Conservation (phyloP, 2,888 invertebrate genomes). For the Gibbula magus region DNA sequence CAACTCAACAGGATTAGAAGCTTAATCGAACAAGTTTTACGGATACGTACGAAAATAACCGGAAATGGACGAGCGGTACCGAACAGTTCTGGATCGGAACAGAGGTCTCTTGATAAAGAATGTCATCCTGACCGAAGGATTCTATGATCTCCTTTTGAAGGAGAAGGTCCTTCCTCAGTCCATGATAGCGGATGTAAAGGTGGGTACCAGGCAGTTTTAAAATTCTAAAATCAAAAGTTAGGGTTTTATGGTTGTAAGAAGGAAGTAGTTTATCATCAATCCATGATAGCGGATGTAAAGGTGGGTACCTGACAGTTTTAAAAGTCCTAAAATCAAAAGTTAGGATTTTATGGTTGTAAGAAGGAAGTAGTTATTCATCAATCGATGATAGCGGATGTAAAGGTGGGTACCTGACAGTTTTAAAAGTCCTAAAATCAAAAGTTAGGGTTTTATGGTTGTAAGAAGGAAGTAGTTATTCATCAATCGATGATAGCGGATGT, state of each 20-base stretch:
- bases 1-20: too few species aligned
- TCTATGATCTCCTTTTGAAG: constrained; percentile 46
- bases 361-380: too few species aligned
- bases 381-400: too few species aligned
- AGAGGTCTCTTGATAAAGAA: constrained; percentile 48
- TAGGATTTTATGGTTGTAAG: background rate
- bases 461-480: too few species aligned
- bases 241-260: background rate
- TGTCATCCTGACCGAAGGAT: constrained; percentile 54
- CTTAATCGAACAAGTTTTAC: too few species aligned
- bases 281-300: constrained; percentile 58
- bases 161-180: constrained; percentile 57
- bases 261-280: too few species aligned
- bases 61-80: constrained; percentile 54
- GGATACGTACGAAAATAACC: background rate
- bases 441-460: background rate
- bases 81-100: constrained; percentile 49
- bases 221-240: background rate
- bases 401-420: too few species aligned
- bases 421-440: too few species aligned
- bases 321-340: background rate
- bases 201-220: constrained; percentile 12
- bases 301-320: constrained; percentile 31
- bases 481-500: too few species aligned
- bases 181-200: constrained; percentile 60